phyloP scores from a whole-genome alignment of 2,113 vertebrate species.

The Cyphomyrus discorhynchus region DNA sequence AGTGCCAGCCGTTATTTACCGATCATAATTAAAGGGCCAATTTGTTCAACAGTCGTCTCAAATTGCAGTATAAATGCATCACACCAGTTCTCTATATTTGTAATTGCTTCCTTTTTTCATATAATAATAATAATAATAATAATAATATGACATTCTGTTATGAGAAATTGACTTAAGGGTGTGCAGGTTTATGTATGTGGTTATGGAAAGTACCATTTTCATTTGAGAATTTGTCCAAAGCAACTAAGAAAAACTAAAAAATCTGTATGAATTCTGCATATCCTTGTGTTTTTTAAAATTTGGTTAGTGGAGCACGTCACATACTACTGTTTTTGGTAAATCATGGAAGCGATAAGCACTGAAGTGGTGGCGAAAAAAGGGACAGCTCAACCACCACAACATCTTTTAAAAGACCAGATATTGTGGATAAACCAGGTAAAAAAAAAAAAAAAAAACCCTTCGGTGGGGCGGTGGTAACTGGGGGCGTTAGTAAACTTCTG shows the following conservation, averaged over 20 bases:
- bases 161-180: neutral
- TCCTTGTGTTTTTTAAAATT: neutral
- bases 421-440: neutral
- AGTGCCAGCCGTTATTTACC: constrained; percentile 10
- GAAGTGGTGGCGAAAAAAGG: neutral
- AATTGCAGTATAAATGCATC: neutral
- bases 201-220: neutral
- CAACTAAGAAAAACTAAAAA: neutral
- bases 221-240: neutral
- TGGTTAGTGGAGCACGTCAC: neutral
- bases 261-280: neutral
- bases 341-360: neutral
- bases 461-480: neutral
- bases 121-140: neutral
- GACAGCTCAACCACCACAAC: neutral
- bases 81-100: neutral
- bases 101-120: neutral
- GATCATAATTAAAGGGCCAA: constrained; percentile 7
- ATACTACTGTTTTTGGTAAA: neutral
- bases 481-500: neutral
- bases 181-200: neutral
- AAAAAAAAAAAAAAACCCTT: neutral
- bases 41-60: neutral
- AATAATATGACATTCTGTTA: neutral
- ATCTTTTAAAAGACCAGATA: neutral